Conservation (phyloP, 2,113 vertebrate species). For the Pimephales promelas region DNA sequence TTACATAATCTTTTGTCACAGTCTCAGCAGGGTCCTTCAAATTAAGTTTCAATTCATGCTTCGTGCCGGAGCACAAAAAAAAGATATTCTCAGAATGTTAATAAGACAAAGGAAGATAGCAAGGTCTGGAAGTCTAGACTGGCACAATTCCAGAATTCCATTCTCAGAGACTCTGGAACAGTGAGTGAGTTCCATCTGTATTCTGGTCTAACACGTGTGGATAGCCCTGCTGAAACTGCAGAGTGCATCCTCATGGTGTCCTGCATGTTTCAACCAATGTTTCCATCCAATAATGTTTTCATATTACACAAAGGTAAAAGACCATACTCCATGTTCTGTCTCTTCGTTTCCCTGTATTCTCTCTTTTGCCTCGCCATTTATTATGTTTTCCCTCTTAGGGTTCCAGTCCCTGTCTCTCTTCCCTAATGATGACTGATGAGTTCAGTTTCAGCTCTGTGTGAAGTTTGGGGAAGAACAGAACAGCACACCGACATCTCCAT, state of each 20-base stretch:
- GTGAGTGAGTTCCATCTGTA: constrained; percentile 22
- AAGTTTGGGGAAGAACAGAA: constrained; percentile 31
- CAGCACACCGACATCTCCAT: constrained; percentile 14
- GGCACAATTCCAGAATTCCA: not conserved
- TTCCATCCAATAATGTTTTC: not conserved
- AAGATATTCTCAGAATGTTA: constrained; percentile 19
- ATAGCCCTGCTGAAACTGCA: constrained; percentile 7
- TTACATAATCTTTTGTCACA: constrained; percentile 12
- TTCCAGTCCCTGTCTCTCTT: constrained; percentile 13
- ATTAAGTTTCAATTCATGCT: constrained; percentile 5
- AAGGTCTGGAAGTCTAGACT: constrained; percentile 25
- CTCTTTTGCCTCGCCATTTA: constrained; percentile 1
- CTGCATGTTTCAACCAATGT: not conserved
- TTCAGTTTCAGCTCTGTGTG: constrained; percentile 40
- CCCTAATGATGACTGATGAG: constrained; percentile 44
- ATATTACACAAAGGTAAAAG: not conserved
- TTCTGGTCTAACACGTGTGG: constrained; percentile 12
- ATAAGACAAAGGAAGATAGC: constrained; percentile 21
- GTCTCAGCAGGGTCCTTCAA: constrained; percentile 20
- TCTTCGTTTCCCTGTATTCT: constrained; percentile 48
- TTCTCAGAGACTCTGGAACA: not conserved
- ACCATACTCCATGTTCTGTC: constrained; percentile 12
- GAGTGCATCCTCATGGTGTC: not conserved
- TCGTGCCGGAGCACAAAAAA: not conserved
- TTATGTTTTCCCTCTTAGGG: not conserved